Percentiles rank a stretch among this genome's conserved stretches.
Evolutionary conservation across 2,113 vertebrate species (phyloP).

Genomic region (Pedionomus torquatus): DNA sequence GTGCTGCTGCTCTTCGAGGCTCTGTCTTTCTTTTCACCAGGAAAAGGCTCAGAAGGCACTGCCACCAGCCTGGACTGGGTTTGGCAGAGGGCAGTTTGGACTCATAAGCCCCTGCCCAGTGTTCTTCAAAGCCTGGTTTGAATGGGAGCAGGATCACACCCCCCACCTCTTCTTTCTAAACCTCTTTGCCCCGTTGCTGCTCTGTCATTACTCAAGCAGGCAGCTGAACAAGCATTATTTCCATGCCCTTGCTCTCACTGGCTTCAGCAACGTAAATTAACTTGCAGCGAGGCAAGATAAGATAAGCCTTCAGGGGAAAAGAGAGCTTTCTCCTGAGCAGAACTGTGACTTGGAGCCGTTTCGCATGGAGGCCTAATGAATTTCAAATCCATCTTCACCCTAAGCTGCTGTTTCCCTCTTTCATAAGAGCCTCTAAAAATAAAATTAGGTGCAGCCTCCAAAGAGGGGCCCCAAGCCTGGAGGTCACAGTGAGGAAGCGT

Average conservation of each 20-base stretch:
- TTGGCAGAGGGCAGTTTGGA: background rate
- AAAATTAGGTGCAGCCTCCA: background rate
- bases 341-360: background rate
- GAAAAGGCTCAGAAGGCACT: background rate
- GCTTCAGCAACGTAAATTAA: background rate
- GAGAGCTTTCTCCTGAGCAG: background rate
- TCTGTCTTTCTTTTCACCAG: background rate
- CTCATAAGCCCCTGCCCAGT: background rate
- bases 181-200: background rate
- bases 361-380: background rate
- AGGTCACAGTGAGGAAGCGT: background rate
- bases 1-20: background rate
- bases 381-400: background rate
- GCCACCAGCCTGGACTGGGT: background rate
- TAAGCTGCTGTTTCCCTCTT: background rate
- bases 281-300: background rate
- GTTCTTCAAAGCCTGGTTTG: background rate
- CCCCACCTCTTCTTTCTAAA: background rate
- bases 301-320: background rate
- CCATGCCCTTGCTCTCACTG: background rate
- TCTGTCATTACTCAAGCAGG: background rate
- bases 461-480: background rate
- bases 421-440: background rate
- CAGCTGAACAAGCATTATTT: background rate
- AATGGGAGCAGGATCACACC: background rate